Base-by-base conservation (phyloP, 2,888 invertebrate genomes). In the Apotomis turbidana region DNA sequence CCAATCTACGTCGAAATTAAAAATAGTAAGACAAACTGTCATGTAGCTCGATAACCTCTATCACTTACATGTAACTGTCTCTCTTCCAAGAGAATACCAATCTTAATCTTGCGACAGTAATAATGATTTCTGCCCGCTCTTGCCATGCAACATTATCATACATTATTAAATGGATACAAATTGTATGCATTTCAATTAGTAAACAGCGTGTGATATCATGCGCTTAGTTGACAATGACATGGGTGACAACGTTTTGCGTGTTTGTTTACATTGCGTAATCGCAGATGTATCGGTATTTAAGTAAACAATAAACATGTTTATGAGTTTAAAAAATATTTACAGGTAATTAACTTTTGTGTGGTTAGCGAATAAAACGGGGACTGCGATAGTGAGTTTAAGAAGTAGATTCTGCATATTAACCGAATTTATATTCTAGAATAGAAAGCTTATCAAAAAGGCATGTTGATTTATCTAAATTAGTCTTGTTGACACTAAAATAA, bases 11-110 rank as follows among this genome's bases (percentile, higher is more conserved):
- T 55, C 55, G 9, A 60, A 71, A 41, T 61, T 67, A 71, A 71
- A 71, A 68, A 71, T 71, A 71, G 71, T 71, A 71, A 57, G 57
- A 51, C 61, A 67, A 68, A 67, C 61, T 58, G 49, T 51, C 51
- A 36, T 62, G 58, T 41, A 8, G 51, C 15, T 15, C 57, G 71
- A 71, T 71, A 71, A 62, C 71, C 71, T 68, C 62, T 71, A 68
- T 71, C 61, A 57, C 15, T 71, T 58, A 46, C 66, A 46, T 13
- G 66, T 52, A 13, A 9, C 66, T 55, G 27, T 64, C 13, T 46
- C 4, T 44, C 13, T 36, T 10, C 36, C 61, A 51, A 67, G 38
- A 52, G 13, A 44, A 38, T 57, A 41, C 44, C 57, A 51, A 38
- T 27, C 41, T 27, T 51, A 54, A 60, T 51, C 44, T 13, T 41